phyloP scores from a whole-genome alignment of 2,888 invertebrate species.

The Ectropis crepuscularia region DNA sequence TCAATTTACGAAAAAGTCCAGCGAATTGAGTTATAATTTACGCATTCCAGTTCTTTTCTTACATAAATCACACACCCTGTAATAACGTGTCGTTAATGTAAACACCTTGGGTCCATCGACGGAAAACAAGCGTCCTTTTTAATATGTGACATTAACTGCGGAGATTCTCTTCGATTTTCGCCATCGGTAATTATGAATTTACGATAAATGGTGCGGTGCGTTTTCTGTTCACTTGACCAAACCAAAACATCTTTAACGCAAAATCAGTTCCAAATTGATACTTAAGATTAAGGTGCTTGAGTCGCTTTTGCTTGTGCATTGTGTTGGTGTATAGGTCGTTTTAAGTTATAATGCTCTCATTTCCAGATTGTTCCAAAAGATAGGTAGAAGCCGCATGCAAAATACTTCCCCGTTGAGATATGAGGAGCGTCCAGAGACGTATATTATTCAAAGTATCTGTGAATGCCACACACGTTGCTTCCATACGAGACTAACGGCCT shows the following conservation, averaged over 20 bases:
- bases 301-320: constrained; percentile 35
- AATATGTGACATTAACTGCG: constrained; percentile 66
- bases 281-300: constrained; percentile 33
- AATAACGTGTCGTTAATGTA: constrained; percentile 47
- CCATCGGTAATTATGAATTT: constrained; percentile 75
- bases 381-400: constrained; percentile 79
- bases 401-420: constrained; percentile 81
- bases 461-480: constrained; percentile 78
- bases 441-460: constrained; percentile 74
- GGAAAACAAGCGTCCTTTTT: constrained; percentile 52
- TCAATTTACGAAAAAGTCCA: constrained; percentile 40
- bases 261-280: constrained; percentile 22
- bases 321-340: constrained; percentile 40
- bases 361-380: constrained; percentile 80
- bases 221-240: constrained; percentile 52
- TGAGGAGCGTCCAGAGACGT: constrained; percentile 72
- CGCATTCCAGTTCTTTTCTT: constrained; percentile 35
- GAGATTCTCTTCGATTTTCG: constrained; percentile 61
- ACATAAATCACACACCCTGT: constrained; percentile 43
- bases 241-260: constrained; percentile 39
- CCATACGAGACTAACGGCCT: constrained; percentile 41
- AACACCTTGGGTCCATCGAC: constrained; percentile 40
- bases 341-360: constrained; percentile 61
- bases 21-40: constrained; percentile 47
- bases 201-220: constrained; percentile 76